A percentile compares a stretch with the other conserved stretches of the same genome.
phyloP scores from a whole-genome alignment of 2,113 vertebrate genomes.

The Stigmatopora argus region DNA sequence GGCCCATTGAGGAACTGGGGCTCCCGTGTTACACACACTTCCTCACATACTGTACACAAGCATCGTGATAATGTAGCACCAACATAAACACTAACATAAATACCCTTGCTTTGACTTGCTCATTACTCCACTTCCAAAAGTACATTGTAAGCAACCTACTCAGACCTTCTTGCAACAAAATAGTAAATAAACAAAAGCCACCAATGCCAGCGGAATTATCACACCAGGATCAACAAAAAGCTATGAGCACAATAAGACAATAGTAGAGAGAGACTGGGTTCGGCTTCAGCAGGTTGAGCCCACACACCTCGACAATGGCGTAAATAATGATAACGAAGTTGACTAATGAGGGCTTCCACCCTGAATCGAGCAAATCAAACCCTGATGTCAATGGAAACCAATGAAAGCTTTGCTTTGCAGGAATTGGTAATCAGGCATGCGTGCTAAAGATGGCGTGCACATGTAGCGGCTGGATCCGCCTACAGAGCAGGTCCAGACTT shows the following conservation, averaged over 20 bases:
- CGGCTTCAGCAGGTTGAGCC: conserved; percentile 58
- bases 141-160: conserved; percentile 18
- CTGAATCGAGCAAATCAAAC: conserved; percentile 13
- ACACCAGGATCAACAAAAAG: conserved; percentile 55
- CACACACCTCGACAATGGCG: conserved; percentile 55
- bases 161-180: conserved; percentile 37
- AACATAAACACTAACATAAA: conserved; percentile 29
- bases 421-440: conserved; percentile 15
- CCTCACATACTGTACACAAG: conserved; percentile 24
- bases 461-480: conserved; percentile 20
- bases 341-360: conserved; percentile 56
- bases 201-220: conserved; percentile 32
- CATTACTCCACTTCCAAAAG: not conserved
- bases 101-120: conserved; percentile 14
- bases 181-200: conserved; percentile 35
- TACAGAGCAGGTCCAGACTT: conserved; percentile 39
- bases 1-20: conserved; percentile 60
- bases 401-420: conserved; percentile 15
- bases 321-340: conserved; percentile 63
- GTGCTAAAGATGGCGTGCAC: not conserved
- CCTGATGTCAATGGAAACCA: conserved; percentile 21
- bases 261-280: conserved; percentile 33
- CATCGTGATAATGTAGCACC: conserved; percentile 20
- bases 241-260: conserved; percentile 40
- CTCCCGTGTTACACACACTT: conserved; percentile 54